Evolutionary conservation across 2,888 invertebrate species (phyloP), one percentile per base, ranked within the genome.

Genomic region (Trimorus sp.): DNA sequence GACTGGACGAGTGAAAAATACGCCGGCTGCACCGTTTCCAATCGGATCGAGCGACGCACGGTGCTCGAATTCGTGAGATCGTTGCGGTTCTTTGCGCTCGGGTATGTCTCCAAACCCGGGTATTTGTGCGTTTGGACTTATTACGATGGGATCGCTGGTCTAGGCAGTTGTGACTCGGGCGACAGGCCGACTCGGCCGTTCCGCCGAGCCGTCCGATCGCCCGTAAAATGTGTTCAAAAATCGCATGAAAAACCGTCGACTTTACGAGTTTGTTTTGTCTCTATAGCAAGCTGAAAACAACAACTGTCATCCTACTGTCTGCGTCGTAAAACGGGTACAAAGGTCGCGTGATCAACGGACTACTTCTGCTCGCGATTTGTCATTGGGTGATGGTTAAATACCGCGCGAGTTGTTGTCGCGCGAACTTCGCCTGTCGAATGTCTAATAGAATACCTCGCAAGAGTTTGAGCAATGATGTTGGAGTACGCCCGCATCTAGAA

Each of bases 51-150:
- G 49, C 65, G 68, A 76, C 71, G 76, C 71, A 76, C 68, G 66
- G 71, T 73, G 38, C 58, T 78, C 16, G 56, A 56, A 73, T 68
- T 79, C n/a, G 54, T 74, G 62, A 74, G 79, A 74, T 74, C 74
- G 60, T 70, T 75, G 75, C 56, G 63, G 69, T 76, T 74, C 26
- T 26, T 75, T 84, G 75, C 54, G 60, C 80, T 62, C 79, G 81
- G 79, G 70, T 86, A 84, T 84, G 37, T 77, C 75, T 85, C 89
- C 89, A 90, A 90, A 91, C 89, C 86, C 86, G 2, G 88, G 88
- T 87, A 86, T 89, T 91, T 91, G 91, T 91, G 90, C 90, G 90
- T 90, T 91, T 91, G 90, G 91, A 91, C 91, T 89, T 90, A 86
- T 83, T 79, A 78, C 58, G 81, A 83, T 83, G 38, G 71, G 65